Evolutionary conservation across 2,888 invertebrate genomes (phyloP).

Genomic region (Ennomos erosarius): DNA sequence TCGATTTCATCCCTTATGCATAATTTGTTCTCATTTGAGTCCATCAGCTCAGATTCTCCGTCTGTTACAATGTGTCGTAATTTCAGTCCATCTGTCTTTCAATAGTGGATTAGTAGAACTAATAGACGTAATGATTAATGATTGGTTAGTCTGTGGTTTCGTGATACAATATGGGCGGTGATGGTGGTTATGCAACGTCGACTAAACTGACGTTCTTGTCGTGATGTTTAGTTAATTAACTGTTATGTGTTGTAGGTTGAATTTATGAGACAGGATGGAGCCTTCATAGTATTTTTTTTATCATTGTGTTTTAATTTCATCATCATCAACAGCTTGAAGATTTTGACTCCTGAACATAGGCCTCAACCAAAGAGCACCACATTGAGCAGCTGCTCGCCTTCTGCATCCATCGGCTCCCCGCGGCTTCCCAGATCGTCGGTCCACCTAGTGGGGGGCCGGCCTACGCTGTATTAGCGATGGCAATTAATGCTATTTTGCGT

Average conservation of each 20-base stretch:
- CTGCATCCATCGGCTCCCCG: no score
- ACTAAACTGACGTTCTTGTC: conserved; percentile 1
- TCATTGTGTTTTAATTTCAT: no score
- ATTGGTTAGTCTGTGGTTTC: conserved; percentile 13
- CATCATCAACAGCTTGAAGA: no score
- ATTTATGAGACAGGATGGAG: not conserved
- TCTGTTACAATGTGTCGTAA: conserved; percentile 22
- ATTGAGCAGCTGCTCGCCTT: no score
- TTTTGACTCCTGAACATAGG: no score
- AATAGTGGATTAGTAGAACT: conserved; percentile 31
- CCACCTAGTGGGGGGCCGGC: no score
- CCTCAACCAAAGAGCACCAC: no score
- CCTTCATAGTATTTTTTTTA: not conserved
- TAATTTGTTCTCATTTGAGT: conserved; percentile 29
- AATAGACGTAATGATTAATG: conserved; percentile 40
- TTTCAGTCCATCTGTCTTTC: conserved; percentile 36
- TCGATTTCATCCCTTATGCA: conserved; percentile 24
- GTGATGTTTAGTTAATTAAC: conserved; percentile 23
- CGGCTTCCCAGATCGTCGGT: no score
- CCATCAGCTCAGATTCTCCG: conserved; percentile 12
- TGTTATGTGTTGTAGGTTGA: not conserved
- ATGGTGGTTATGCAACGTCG: conserved; percentile 12
- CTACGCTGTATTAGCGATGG: no score
- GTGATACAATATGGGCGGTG: conserved; percentile 14
- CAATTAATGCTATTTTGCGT: no score